A percentile compares a stretch with the other conserved stretches of the same genome.
phyloP scores from a whole-genome alignment of 2,113 vertebrate genomes.

The Nibea albiflora region DNA sequence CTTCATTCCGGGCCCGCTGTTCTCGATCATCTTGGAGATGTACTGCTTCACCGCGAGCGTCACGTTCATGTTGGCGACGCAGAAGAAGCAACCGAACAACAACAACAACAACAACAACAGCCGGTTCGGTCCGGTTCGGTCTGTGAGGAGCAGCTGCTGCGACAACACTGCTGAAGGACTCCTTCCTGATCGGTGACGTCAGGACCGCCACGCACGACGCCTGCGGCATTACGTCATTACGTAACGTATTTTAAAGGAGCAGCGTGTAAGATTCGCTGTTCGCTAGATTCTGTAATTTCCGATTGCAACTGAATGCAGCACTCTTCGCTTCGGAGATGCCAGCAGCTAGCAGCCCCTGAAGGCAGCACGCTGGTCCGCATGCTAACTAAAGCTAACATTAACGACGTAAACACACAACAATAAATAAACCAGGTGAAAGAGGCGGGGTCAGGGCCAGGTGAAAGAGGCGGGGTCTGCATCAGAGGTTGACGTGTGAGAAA shows the following conservation, averaged over 20 bases:
- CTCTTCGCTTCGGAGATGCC: too few relatives aligned
- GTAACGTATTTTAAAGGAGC: background rate
- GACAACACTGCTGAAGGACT: slow-evolving; percentile 9
- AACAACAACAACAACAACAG: background rate
- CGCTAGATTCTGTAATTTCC: too few relatives aligned
- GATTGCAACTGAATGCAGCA: too few relatives aligned
- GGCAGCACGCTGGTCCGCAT: too few relatives aligned
- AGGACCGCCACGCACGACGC: background rate
- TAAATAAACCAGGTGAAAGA: too few relatives aligned
- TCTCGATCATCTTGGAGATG: slow-evolving; percentile 96
- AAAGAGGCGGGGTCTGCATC: too few relatives aligned
- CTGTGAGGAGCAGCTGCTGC: slow-evolving; percentile 1
- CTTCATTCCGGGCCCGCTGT: slow-evolving; percentile 97
- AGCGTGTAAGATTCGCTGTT: too few relatives aligned
- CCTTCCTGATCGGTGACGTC: slow-evolving; percentile 45
- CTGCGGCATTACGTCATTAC: background rate
- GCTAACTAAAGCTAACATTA: too few relatives aligned
- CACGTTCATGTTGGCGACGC: slow-evolving; percentile 89
- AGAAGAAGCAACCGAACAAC: background rate
- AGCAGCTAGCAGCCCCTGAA: too few relatives aligned
- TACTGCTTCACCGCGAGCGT: slow-evolving; percentile 96
- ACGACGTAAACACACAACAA: too few relatives aligned
- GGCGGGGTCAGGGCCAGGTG: too few relatives aligned
- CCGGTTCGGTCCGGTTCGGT: background rate
- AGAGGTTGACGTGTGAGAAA: too few relatives aligned